phyloP scores from a whole-genome alignment of 2,888 invertebrate genomes.

The Nemotelus pantherinus region DNA sequence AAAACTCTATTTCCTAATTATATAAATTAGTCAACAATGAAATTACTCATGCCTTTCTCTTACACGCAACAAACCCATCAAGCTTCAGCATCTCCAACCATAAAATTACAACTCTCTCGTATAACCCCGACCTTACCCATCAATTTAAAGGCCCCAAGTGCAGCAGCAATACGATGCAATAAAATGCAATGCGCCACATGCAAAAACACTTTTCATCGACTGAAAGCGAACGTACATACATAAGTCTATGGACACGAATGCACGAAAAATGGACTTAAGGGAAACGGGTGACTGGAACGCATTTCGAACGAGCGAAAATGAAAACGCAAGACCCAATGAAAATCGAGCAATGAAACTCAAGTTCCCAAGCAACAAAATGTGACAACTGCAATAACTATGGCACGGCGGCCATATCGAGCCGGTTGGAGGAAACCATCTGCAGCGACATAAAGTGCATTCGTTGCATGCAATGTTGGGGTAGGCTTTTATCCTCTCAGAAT shows the following conservation, averaged over 20 bases:
- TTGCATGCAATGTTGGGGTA: conserved; percentile 42
- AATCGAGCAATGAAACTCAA: conserved; percentile 11
- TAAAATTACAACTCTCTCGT: neutral
- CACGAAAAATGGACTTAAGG: neutral
- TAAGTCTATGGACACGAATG: neutral
- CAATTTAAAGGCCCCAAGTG: conserved; percentile 10
- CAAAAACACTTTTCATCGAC: conserved; percentile 18
- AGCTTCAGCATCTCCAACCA: too few relatives aligned
- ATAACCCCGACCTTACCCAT: neutral
- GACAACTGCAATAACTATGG: neutral
- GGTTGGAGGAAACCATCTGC: conserved; percentile 11
- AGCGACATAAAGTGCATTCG: conserved; percentile 13
- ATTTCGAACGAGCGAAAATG: conserved; percentile 3
- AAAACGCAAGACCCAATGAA: neutral
- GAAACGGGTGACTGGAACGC: conserved; percentile 4
- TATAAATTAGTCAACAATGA: too few relatives aligned
- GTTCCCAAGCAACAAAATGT: conserved; percentile 10
- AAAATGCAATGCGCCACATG: conserved; percentile 25
- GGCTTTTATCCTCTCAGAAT: conserved; percentile 23
- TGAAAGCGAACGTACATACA: conserved; percentile 9
- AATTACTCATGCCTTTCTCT: too few relatives aligned
- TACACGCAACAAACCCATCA: too few relatives aligned
- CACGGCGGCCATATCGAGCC: too few relatives aligned
- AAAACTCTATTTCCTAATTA: too few relatives aligned
- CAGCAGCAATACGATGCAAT: conserved; percentile 8